These are phyloP conservation scores for Penaeus japonicus DNA, from an alignment of 1,140 invertebrate genomes.

Conservation along the genomic window DNA sequence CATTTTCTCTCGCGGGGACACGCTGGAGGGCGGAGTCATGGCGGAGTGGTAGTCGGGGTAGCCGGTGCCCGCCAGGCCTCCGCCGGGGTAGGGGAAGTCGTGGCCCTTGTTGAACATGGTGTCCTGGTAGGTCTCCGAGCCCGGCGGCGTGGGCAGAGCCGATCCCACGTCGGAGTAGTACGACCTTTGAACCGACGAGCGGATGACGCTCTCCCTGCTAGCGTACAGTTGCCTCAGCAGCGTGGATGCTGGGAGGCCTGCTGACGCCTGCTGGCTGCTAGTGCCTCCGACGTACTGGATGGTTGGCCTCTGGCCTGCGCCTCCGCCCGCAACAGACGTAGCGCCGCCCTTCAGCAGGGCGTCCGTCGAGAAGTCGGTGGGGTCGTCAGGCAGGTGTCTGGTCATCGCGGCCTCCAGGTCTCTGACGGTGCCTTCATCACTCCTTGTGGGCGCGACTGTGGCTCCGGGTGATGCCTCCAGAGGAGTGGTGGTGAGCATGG, in stretches of 20 bases:
- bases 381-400: slow-evolving; percentile 82
- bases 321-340: slow-evolving; percentile 19
- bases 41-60: slow-evolving; percentile 72
- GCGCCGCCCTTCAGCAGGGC: slow-evolving; percentile 71
- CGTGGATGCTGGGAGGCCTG: slow-evolving; percentile 78
- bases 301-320: slow-evolving; percentile 72
- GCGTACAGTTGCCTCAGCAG: slow-evolving; percentile 88
- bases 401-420: slow-evolving; percentile 96
- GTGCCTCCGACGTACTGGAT: slow-evolving; percentile 91
- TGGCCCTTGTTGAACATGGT: slow-evolving; percentile 50
- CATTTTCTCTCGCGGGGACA: slow-evolving; percentile 89
- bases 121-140: slow-evolving; percentile 48
- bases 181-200: slow-evolving; percentile 78
- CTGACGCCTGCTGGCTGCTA: slow-evolving; percentile 66
- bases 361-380: slow-evolving; percentile 87
- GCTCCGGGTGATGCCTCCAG: slow-evolving; percentile 32
- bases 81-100: slow-evolving; percentile 50
- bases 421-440: slow-evolving; percentile 75
- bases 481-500: slow-evolving; percentile 33
- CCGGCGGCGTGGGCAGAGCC: slow-evolving; percentile 52
- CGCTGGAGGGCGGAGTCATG: slow-evolving; percentile 94
- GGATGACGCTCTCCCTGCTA: slow-evolving; percentile 91
- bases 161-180: slow-evolving; percentile 59
- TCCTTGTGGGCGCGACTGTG: slow-evolving; percentile 17
- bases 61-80: slow-evolving; percentile 51